These are phyloP conservation scores for Meandrina meandrites DNA, from an alignment of 92 coral and sea anemone species.

Conservation along the genomic window DNA sequence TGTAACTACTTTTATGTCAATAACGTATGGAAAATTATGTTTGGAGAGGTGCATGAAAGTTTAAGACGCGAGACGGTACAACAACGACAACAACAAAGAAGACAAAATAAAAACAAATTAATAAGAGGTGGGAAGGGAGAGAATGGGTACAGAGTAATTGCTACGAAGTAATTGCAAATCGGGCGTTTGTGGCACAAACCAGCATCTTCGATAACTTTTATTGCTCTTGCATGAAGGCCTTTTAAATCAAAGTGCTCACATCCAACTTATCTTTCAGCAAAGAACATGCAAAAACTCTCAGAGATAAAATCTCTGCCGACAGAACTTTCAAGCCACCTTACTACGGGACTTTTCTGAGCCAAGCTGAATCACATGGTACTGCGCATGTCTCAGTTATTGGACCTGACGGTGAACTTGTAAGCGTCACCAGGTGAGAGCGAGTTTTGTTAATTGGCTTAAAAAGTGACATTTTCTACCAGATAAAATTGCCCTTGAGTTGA, in stretches of 20 bases:
- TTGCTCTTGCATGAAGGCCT: not conserved
- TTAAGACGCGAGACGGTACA: too few relatives aligned
- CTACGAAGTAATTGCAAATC: too few relatives aligned
- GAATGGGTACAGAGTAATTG: not conserved
- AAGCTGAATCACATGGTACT: slow-evolving; percentile 75
- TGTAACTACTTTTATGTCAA: not conserved
- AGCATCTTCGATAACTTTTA: not conserved
- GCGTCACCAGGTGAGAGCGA: slow-evolving; percentile 82
- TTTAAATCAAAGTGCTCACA: not conserved
- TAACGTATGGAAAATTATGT: too few relatives aligned
- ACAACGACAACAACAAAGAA: too few relatives aligned
- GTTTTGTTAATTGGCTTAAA: not conserved
- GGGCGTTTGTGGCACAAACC: not conserved
- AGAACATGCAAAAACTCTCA: slow-evolving; percentile 60
- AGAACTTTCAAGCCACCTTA: slow-evolving; percentile 70
- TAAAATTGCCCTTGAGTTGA: not conserved
- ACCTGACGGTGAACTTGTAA: slow-evolving; percentile 89
- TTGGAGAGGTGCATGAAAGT: too few relatives aligned
- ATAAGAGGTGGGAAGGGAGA: not conserved
- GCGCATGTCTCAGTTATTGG: slow-evolving; percentile 89
- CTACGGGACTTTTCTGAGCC: slow-evolving; percentile 80
- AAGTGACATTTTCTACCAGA: not conserved
- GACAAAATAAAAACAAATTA: too few relatives aligned
- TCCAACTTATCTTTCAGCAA: slow-evolving; percentile 60
- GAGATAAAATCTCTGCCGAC: slow-evolving; percentile 55